Evolutionary conservation across 2,888 invertebrate genomes (phyloP).

Genomic region (Caenorhabditis plicata): DNA sequence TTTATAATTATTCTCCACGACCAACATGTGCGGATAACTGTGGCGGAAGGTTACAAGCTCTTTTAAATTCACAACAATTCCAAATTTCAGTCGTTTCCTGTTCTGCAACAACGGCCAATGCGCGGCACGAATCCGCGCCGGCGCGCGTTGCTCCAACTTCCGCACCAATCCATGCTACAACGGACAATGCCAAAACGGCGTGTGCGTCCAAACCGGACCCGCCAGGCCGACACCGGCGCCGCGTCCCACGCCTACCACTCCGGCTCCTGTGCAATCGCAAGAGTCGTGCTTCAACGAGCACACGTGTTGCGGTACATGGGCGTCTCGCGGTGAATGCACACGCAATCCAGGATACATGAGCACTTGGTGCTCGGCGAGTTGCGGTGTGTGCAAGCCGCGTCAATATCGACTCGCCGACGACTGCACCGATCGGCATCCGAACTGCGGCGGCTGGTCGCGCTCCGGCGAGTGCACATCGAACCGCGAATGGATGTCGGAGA

Average conservation of each 20-base stretch:
- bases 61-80: neutral
- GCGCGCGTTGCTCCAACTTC: conserved; percentile 52
- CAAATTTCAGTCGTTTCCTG: conserved; percentile 34
- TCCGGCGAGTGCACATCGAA: conserved; percentile 57
- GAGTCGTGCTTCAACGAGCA: conserved; percentile 60
- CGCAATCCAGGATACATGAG: conserved; percentile 56
- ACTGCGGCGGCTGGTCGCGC: conserved; percentile 49
- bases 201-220: conserved; percentile 39
- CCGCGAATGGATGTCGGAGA: conserved; percentile 59
- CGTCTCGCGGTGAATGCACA: conserved; percentile 49
- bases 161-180: conserved; percentile 50
- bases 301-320: conserved; percentile 57
- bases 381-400: conserved; percentile 45
- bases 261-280: conserved; percentile 24
- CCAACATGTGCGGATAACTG: conserved; percentile 48
- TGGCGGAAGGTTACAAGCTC: conserved; percentile 36
- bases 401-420: conserved; percentile 34
- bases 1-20: conserved; percentile 54
- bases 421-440: conserved; percentile 55
- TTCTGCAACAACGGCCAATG: conserved; percentile 60
- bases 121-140: conserved; percentile 51
- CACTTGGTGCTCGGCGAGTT: conserved; percentile 56
- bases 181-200: conserved; percentile 50
- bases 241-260: too few relatives aligned
- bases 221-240: neutral